Evolutionary conservation across 2,113 vertebrate species (phyloP).

Genomic region (Chunga burmeisteri): DNA sequence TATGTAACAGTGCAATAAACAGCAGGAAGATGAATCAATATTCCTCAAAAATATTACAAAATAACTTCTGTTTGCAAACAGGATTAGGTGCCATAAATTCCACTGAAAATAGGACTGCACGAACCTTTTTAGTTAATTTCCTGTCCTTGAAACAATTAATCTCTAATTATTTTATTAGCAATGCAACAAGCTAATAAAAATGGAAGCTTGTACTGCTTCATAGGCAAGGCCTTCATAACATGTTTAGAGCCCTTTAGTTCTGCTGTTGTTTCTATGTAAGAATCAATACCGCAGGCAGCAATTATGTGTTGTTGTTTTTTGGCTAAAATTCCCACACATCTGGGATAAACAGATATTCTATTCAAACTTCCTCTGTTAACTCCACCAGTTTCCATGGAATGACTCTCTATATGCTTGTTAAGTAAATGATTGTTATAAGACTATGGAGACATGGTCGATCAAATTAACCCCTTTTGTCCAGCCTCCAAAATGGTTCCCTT

Average conservation of each 20-base stretch:
- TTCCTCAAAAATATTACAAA: background rate
- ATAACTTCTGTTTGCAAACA: background rate
- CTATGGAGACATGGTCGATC: conserved; percentile 80
- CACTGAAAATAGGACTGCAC: background rate
- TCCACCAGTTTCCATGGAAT: conserved; percentile 73
- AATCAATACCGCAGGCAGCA: conserved; percentile 49
- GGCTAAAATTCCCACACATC: conserved; percentile 81
- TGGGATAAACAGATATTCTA: conserved; percentile 75
- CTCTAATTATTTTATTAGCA: conserved; percentile 54
- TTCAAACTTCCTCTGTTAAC: conserved; percentile 76
- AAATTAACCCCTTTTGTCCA: conserved; percentile 84
- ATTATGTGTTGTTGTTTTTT: conserved; percentile 53
- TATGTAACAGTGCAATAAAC: background rate
- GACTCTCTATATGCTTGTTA: conserved; percentile 73
- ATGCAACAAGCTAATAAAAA: conserved; percentile 41
- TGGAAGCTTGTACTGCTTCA: background rate
- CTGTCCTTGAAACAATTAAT: background rate
- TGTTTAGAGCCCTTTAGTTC: conserved; percentile 10
- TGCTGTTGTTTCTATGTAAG: conserved; percentile 36
- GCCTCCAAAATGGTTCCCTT: conserved; percentile 66
- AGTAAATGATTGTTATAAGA: conserved; percentile 83
- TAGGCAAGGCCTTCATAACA: background rate
- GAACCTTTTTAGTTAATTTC: background rate
- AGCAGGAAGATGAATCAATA: background rate
- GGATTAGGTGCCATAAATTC: background rate